Base-by-base conservation (phyloP, 2,113 vertebrate species). In the Glaucomys volans region DNA sequence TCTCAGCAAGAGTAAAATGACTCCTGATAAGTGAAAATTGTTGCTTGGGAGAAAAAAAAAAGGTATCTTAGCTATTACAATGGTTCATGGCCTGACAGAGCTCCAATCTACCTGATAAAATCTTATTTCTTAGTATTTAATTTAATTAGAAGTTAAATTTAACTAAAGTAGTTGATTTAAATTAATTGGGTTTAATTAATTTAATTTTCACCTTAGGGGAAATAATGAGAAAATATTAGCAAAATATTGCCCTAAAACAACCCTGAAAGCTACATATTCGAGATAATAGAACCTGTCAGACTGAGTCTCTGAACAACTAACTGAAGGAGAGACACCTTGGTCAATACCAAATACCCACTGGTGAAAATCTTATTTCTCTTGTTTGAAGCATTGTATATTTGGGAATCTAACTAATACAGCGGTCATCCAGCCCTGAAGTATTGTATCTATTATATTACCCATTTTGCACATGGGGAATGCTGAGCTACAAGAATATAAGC, bases 121-220 rank as follows among this genome's bases (percentile, higher is more conserved):
- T 81, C 66, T 79, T 93, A 69, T 77, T 91, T 95, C 86, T 94
- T 76, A 90, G 62, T 86, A 95, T 82, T 94, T 87, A 88, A 95
- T 95, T 35, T 90, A 87, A n/a, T 52, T 47, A 94, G 35, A 94
- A 95, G 77, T 94, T 94, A 59, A 75, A 86, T 82, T 83, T 79
- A 94, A 96, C 95, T 87, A 76, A 92, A 86, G 92, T 94, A 96
- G 62, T 96, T 91, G 62, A 95, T 85, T 77, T 76, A 81, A 95
- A 87, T 96, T 96, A 92, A 96, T 86, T 86, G 20, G 24, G 7
- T 86, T 91, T 95, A 86, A 97, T 96, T 97, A 81, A 88, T 95
- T 95, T 93, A 86, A 79, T 82, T 96, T 95, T 90, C 74, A 74
- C 72, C 67, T 79, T 84, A 47, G 57, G 57, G 84, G 11, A 13